A percentile compares a stretch with the other conserved stretches of the same genome.
Conservation (phyloP, 2,113 vertebrate species). For the Cottus gobio region DNA sequence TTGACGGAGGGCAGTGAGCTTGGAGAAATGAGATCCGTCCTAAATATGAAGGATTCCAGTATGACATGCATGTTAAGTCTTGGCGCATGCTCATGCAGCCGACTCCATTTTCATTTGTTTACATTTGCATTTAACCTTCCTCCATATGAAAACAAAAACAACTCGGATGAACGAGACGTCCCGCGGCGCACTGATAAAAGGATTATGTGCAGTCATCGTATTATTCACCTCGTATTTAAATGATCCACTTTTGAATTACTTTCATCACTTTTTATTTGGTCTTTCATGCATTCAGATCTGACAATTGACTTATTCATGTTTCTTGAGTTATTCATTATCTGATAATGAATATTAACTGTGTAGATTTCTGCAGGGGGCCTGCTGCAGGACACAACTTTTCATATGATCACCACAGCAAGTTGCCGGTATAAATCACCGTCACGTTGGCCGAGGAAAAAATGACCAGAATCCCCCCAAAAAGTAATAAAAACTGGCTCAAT, state of each 20-base stretch:
- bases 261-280: conserved; percentile 33
- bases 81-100: conserved; percentile 12
- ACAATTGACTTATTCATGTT: conserved; percentile 67
- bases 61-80: conserved; percentile 66
- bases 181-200: conserved; percentile 28
- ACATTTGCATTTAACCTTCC: conserved; percentile 72
- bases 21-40: conserved; percentile 76
- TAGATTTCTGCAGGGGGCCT: conserved; percentile 40
- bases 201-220: background rate
- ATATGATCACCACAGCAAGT: conserved; percentile 46
- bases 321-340: conserved; percentile 64
- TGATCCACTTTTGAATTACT: conserved; percentile 36
- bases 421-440: conserved; percentile 53
- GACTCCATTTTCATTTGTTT: conserved; percentile 65
- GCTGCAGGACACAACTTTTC: conserved; percentile 57
- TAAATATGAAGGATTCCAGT: conserved; percentile 73
- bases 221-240: conserved; percentile 48
- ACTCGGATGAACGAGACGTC: conserved; percentile 31
- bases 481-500: conserved; percentile 73
- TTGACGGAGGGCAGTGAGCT: conserved; percentile 72
- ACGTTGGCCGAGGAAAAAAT: conserved; percentile 34
- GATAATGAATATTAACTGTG: conserved; percentile 66
- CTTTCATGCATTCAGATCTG: conserved; percentile 60
- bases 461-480: conserved; percentile 33
- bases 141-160: conserved; percentile 6